These are phyloP conservation scores for Lepilemur septentrionalis DNA, from an alignment of 2,797 vertebrate genomes.

Conservation along the genomic window DNA sequence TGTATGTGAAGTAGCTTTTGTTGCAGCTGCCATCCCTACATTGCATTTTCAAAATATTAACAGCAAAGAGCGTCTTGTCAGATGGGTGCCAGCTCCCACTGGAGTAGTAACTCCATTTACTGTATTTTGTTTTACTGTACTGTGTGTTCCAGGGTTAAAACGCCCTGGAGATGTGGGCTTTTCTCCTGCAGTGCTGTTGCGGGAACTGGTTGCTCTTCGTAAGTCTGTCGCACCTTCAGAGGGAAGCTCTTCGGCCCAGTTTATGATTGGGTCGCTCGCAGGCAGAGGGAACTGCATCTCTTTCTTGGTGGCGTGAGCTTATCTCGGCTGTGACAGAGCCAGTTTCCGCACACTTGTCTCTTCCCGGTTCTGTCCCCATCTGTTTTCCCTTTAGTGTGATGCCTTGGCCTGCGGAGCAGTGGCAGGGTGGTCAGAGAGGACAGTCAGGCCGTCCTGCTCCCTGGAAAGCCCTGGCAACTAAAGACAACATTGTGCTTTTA, in stretches of 20 bases:
- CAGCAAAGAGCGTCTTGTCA: neutral
- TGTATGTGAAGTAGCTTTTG: neutral
- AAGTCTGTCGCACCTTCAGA: neutral
- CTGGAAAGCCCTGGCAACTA: neutral
- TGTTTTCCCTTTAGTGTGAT: neutral
- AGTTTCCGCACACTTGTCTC: constrained; percentile 66
- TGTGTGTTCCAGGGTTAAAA: rapidly evolving
- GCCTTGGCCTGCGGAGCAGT: neutral
- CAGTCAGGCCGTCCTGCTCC: neutral
- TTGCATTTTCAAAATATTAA: neutral
- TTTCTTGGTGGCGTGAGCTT: constrained; percentile 71
- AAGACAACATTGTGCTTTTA: neutral
- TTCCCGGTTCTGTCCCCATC: constrained; percentile 74
- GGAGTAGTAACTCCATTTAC: neutral
- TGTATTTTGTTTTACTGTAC: neutral
- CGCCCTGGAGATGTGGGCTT: neutral
- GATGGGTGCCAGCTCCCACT: neutral
- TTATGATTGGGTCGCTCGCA: constrained; percentile 24
- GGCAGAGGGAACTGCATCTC: constrained; percentile 31
- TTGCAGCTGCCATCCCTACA: rapidly evolving
- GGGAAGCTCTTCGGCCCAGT: neutral
- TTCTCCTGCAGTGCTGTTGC: neutral
- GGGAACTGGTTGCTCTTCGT: neutral
- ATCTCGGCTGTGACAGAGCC: constrained; percentile 70
- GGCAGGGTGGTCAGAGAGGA: neutral